Evolutionary conservation across 2,797 vertebrate genomes (phyloP), one percentile per base, ranked within the genome.

Genomic region (Hippocampus kuda): DNA sequence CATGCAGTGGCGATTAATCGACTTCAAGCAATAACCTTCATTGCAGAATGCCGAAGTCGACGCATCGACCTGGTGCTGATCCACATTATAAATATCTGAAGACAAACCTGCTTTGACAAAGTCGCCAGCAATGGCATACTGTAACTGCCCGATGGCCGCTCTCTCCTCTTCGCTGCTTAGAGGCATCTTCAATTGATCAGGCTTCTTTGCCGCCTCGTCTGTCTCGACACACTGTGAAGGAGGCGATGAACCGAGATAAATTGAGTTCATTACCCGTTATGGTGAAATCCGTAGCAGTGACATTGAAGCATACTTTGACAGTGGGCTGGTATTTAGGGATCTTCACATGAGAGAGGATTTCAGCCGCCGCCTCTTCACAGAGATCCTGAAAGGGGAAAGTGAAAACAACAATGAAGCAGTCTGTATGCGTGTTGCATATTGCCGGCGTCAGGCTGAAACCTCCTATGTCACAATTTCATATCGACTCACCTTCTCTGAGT

Each of bases 141-240:
- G 92, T 72, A 99, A 88, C 57, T 94, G 94, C 57, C 84, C 75
- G 79, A 96, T 88, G 71, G 96, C 95, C 72, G 93, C 94, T 72
- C 95, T 89, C 86, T 99, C 97, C 80, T 99, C 96, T 80, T 98
- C 95, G 67, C 93, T 97, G 89, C 94, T 98, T 65, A 95, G 82
- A 0, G 91, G 89, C 85, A 92, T 85, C 83, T 92, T 93, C 46
- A 80, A 53, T 41, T 94, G 91, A 75, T 97, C 93, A 1, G 97
- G 94, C 82, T 97, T 99, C 84, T 91, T 94, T n/a, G 89, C 93
- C 0, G 87, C 85, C 87, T 99, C 96, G 75, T 99, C 95, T 0
- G 97, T 99, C 85, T 95, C 95, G 83, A 99, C 96, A 80, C 90
- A 90, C 97, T 99, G 82, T 2, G 30, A 67, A 46, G 22, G 53